phyloP scores from a whole-genome alignment of 2,113 vertebrate species.

The western clawed frog (Xenopus tropicalis) region DNA sequence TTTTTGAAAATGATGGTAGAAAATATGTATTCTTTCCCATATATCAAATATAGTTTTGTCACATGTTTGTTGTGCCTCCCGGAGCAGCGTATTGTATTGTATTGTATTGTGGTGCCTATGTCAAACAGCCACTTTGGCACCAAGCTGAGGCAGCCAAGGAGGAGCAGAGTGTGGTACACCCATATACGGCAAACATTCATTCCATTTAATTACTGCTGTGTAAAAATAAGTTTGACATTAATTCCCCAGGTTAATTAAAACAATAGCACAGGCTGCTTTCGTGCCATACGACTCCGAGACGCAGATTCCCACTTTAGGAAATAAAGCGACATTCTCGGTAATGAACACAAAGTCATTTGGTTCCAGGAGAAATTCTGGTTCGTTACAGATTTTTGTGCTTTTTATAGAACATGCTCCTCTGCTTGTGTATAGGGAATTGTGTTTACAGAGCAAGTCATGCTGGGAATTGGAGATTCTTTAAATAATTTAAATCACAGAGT shows the following conservation, averaged over 20 bases:
- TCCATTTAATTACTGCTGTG: conserved; percentile 9
- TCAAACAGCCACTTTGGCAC: conserved; percentile 8
- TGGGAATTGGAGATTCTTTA: no score
- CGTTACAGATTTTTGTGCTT: no score
- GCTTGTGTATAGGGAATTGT: no score
- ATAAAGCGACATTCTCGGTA: neutral
- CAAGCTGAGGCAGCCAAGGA: neutral
- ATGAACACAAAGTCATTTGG: neutral
- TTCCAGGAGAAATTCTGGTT: no score
- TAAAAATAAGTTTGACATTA: conserved; percentile 27
- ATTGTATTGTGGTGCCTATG: conserved; percentile 4
- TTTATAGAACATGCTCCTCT: no score
- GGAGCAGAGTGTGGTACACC: neutral
- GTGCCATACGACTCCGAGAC: neutral
- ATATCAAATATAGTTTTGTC: no score
- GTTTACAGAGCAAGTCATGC: no score
- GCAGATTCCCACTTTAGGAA: conserved; percentile 21
- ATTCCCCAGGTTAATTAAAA: conserved; percentile 18
- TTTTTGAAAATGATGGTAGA: no score
- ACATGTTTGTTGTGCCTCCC: neutral
- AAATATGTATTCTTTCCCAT: no score
- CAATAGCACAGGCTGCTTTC: neutral
- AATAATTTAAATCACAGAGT: no score
- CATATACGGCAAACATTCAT: conserved; percentile 23
- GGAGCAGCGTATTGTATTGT: neutral